Base-by-base conservation (phyloP, 2,797 vertebrate species). In the Lophius americanus region DNA sequence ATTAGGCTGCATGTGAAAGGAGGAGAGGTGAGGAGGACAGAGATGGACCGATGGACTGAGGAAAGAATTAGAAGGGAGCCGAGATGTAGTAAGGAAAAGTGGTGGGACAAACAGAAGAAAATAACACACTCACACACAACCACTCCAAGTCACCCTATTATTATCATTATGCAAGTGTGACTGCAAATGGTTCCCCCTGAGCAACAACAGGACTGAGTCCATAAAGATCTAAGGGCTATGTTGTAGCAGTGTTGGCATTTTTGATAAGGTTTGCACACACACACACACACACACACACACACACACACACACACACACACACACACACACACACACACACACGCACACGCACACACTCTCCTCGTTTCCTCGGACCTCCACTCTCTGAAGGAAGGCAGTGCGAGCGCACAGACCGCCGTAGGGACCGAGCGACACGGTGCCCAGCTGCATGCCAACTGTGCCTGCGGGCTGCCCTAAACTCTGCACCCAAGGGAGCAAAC, bases 391-490 rank as follows among this genome's bases (percentile, higher is more conserved):
- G 80, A 85, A 90, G 85, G 79, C 89, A 87, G 81, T 65, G 85
- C 32, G 62, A 74, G 85, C 82, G 85, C 88, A 89, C 78, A 87
- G 81, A 63, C 67, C 58, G 85, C 90, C 88, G 79, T 76, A 61
- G 79, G 93, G 90, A 91, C 71, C 62, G 78, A 78, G 82, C 82
- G 84, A 83, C 85, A 86, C 83, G 65, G 90, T 90, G 91, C 90
- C 89, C 92, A 94, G 92, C 93, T 94, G 93, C 87, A 90, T 92
- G 91, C 86, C 92, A 93, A 92, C 90, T 91, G 89, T 47, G 88
- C 91, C 90, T 72, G 82, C 82, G 75, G 89, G 88, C 87, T 86
- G 82, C 85, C 89, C 89, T 83, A 73, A 82, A 85, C 80, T 81
- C 51, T 60, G 52, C 82, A 88, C 88, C 82, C 88, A 71, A 68